Percentiles rank a stretch among this genome's conserved stretches.
Evolutionary conservation across 2,888 invertebrate species (phyloP).

Genomic region (Anaspis maculata): DNA sequence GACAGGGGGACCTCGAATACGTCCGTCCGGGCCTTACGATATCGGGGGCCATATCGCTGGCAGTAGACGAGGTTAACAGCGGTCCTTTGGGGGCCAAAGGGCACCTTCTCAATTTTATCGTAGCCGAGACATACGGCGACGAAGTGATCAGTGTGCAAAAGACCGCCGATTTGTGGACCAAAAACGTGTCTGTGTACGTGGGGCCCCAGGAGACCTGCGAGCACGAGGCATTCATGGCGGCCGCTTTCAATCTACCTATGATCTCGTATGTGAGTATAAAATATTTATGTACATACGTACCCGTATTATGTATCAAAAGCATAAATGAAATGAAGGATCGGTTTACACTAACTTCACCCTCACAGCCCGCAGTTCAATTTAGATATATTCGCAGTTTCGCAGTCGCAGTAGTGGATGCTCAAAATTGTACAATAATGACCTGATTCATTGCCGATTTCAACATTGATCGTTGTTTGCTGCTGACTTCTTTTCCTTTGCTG

Average conservation of each 20-base stretch:
- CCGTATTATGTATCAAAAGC: too few species aligned
- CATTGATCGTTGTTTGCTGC: too few species aligned
- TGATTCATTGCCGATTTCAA: too few species aligned
- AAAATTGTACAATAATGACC: too few species aligned
- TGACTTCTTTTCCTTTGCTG: too few species aligned
- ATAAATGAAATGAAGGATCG: too few species aligned
- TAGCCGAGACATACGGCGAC: slow-evolving; percentile 87
- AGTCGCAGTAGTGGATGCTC: too few species aligned
- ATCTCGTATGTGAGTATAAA: slow-evolving; percentile 80
- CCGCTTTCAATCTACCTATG: slow-evolving; percentile 91
- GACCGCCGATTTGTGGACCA: slow-evolving; percentile 77
- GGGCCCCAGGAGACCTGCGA: slow-evolving; percentile 87
- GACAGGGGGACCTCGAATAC: slow-evolving; percentile 70
- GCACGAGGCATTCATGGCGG: slow-evolving; percentile 88
- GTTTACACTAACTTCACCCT: too few species aligned
- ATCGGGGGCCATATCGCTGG: slow-evolving; percentile 80
- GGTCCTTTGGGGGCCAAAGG: slow-evolving; percentile 48
- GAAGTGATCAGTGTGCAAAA: slow-evolving; percentile 78
- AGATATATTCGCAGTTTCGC: too few species aligned
- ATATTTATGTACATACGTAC: too few species aligned
- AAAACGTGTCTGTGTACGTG: slow-evolving; percentile 79
- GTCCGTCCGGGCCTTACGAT: slow-evolving; percentile 65
- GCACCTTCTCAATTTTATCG: slow-evolving; percentile 67
- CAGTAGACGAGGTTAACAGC: slow-evolving; percentile 71
- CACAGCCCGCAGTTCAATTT: too few species aligned